Evolutionary conservation across 1,140 invertebrate genomes (phyloP), one percentile per base, ranked within the genome.

Genomic region (Solen grandis): DNA sequence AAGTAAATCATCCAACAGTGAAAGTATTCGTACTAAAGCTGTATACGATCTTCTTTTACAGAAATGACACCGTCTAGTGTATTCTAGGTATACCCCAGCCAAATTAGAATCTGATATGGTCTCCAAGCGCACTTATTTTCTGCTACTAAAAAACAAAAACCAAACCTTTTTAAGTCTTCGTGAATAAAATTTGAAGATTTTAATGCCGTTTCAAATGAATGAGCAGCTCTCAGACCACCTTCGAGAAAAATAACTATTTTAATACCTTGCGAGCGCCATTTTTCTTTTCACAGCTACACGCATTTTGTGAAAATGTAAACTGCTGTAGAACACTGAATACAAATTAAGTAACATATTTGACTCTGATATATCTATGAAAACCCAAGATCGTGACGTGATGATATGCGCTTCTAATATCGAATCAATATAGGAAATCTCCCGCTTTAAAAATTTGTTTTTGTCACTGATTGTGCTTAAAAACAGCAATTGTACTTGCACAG

Each of bases 221-320:
- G 31, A 8, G 41, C 55, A 38, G 54, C 70, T 8, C 31, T 57
- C 3, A 73, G 22, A 19, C 70, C 70, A 25, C 60, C 70, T 27
- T 73, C 70, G 13, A 55, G 31, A 35, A 55, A 72, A 33, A 72
- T 22, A 29, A 72, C 27, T 29, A 72, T 57, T 57, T 29, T 72
- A 5, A 29, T 29, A 19, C 69, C 69, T n/a, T n/a, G 19, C 16
- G n/a, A 22, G 25, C 65, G n/a, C 65, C 65, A 68, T n/a, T 63
- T 46, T 60, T 73, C 69, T 2, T 79, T 25, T 1, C 74, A 19
- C n/a, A 69, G 52, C 69, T 63, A 74, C 10, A 68, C 27, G 2
- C 60, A 36, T 54, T 83, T 83, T 13, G 75, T 72, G 35, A 83
- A 83, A 33, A 83, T 68, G 38, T 74, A 83, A 36, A 74, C 62